Evolutionary conservation across 2,888 invertebrate genomes (phyloP).

Genomic region (Blastobasis lacticolella): DNA sequence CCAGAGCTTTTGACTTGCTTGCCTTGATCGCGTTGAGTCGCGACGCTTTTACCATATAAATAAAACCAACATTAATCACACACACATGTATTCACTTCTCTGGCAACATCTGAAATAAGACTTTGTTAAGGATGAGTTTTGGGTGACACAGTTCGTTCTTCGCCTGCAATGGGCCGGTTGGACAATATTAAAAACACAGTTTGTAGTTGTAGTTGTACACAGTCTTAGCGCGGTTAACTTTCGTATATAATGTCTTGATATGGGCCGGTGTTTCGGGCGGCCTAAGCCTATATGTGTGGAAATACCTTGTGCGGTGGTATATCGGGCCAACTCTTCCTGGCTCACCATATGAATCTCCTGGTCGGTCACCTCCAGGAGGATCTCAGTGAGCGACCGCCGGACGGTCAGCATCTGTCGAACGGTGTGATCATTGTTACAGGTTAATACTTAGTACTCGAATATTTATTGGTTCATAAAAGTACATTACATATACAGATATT

Average conservation of each 20-base stretch:
- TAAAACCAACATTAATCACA: constrained; percentile 74
- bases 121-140: constrained; percentile 51
- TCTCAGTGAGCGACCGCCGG: constrained; percentile 91
- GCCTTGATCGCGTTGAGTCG: constrained; percentile 80
- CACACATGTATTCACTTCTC: constrained; percentile 54
- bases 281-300: constrained; percentile 55
- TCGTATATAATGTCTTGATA: constrained; percentile 42
- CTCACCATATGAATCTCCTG: constrained; percentile 89
- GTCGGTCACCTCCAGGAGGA: constrained; percentile 94
- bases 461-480: too few species aligned
- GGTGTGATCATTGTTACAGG: too few species aligned
- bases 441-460: too few species aligned
- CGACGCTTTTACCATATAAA: constrained; percentile 78
- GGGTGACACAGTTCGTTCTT: too few species aligned
- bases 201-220: constrained; percentile 22
- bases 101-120: constrained; percentile 69
- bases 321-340: constrained; percentile 88
- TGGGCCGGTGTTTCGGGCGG: constrained; percentile 37
- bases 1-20: constrained; percentile 89
- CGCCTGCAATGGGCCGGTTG: too few species aligned
- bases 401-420: constrained; percentile 86
- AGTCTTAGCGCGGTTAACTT: constrained; percentile 49
- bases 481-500: too few species aligned
- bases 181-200: too few species aligned
- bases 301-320: constrained; percentile 90